Base-by-base conservation (phyloP, 1,140 invertebrate species). In the Cotesia vestalis region DNA sequence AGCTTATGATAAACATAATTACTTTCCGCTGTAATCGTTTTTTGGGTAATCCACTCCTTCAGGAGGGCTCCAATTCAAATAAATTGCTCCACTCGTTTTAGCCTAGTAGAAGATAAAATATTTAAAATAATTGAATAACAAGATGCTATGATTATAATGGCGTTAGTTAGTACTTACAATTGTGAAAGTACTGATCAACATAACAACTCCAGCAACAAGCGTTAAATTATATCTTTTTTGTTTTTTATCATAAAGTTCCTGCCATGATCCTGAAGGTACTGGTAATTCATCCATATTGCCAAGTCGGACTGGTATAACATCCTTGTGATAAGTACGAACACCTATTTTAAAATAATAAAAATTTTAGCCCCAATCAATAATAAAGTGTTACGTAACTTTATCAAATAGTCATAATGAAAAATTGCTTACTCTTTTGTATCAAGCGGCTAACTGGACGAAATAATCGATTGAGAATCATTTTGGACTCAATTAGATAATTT, bases 251-350 rank as follows among this genome's bases (percentile, higher is more conserved):
- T 93, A 81, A 38, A 89, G 79, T 17, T 91, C 89, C 77, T 92
- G 86, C 93, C 93, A 95, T 9, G 90, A 91, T 34, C 94, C 93
- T 62, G 88, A 84, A 4, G 94, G 93, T 12, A 91, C 88, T 4
- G 92, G 91, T 78, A 94, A 79, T 76, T 95, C 93, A 79, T 94
- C 91, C 89, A 94, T 90, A 11, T 87, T 89, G 14, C 90, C 80
- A 3, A 73, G 71, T 66, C 83, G 77, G 61, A 81, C 73, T 64
- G 85, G 73, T 3, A 73, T 73, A 34, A 74, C 72, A 61, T 74
- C 72, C n/a, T 86, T 67, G 20, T 87, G 81, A 70, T 84, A 76
- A 0, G 60, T 61, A 5, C 76, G 77, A 34, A 71, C 36, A 69
- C 78, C 81, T 82, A 67, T 57, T 46, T 51, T 40, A 60, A 8